Evolutionary conservation across 2,888 invertebrate species (phyloP).

Genomic region (Cremastinae sp.): DNA sequence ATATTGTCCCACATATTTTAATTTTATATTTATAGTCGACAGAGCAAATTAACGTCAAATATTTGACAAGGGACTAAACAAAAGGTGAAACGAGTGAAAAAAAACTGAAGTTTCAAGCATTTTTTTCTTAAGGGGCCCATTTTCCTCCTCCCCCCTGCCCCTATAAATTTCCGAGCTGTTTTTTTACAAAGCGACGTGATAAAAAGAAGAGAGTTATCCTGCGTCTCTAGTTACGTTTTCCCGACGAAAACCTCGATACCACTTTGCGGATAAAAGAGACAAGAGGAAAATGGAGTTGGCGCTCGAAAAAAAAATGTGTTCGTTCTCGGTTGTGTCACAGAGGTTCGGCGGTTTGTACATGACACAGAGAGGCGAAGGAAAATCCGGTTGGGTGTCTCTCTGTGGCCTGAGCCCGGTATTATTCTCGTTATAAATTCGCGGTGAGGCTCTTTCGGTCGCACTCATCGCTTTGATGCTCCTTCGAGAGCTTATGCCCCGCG

Average conservation of each 20-base stretch:
- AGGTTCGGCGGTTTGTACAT: slow-evolving; percentile 30
- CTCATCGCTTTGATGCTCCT: slow-evolving; percentile 20
- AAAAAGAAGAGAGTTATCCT: no score
- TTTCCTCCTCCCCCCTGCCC: no score
- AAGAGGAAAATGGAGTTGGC: slow-evolving; percentile 7
- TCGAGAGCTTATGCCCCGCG: slow-evolving; percentile 30
- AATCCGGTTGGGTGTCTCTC: slow-evolving; percentile 41
- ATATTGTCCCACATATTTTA: no score
- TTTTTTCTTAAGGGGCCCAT: no score
- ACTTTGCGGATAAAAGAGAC: slow-evolving; percentile 19
- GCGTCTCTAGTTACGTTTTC: background rate
- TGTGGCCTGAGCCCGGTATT: slow-evolving; percentile 38
- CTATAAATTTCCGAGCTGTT: no score
- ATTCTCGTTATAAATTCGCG: slow-evolving; percentile 42
- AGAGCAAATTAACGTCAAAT: no score
- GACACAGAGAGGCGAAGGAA: slow-evolving; percentile 30
- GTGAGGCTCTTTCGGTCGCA: slow-evolving; percentile 24
- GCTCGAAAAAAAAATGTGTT: slow-evolving; percentile 41
- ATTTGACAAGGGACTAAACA: no score
- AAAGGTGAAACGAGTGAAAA: no score
- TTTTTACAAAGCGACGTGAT: no score
- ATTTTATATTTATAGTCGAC: no score
- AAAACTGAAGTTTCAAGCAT: no score
- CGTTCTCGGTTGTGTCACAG: slow-evolving; percentile 48
- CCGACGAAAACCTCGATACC: background rate